phyloP scores from a whole-genome alignment of 2,888 invertebrate species.

The Liopterus haemorrhoidalis region DNA sequence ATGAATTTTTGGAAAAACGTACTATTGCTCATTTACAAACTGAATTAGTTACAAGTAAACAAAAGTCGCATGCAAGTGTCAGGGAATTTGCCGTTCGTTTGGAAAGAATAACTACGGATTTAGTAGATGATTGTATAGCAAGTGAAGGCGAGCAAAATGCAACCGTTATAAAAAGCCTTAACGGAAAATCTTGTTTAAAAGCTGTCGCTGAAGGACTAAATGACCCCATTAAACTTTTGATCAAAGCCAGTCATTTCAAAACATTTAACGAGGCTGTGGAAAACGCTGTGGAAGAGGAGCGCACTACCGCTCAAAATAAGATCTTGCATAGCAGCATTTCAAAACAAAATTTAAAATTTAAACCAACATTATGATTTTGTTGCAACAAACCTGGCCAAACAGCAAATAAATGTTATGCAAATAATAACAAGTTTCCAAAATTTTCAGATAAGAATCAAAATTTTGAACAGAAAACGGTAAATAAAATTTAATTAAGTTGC shows the following conservation, averaged over 20 bases:
- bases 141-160: constrained; percentile 2
- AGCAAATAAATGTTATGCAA: neutral
- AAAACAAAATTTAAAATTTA: neutral
- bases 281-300: constrained; percentile 12
- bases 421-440: neutral
- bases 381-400: constrained; percentile 2
- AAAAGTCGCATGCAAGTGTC: neutral
- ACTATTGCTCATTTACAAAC: constrained; percentile 6
- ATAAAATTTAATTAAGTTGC: neutral
- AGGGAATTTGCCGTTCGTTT: neutral
- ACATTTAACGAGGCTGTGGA: constrained; percentile 7
- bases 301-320: neutral
- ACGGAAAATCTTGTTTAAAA: constrained; percentile 11
- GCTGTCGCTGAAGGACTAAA: constrained; percentile 6
- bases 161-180: neutral
- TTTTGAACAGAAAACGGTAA: neutral
- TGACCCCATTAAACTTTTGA: constrained; percentile 3
- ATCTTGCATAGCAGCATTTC: neutral
- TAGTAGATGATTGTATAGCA: constrained; percentile 4
- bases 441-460: neutral
- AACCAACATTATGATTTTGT: neutral
- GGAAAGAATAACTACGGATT: neutral
- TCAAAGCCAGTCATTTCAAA: constrained; percentile 11
- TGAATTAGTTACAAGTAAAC: constrained; percentile 3
- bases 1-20: constrained; percentile 8